Evolutionary conservation across 1,140 invertebrate species (phyloP).

Genomic region (Ridgeia piscesae): DNA sequence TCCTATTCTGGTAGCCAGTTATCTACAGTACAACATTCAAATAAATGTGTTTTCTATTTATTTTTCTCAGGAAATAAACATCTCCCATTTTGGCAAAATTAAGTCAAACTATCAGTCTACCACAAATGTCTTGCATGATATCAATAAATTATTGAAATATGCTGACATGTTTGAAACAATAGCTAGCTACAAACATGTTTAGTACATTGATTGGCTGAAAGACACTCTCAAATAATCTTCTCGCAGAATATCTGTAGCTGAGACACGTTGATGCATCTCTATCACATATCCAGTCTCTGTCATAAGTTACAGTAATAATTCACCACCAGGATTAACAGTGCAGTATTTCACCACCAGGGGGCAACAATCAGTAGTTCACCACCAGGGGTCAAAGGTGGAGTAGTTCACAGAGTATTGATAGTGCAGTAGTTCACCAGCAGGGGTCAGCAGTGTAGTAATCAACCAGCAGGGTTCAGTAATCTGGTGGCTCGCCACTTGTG

Average conservation of each 20-base stretch:
- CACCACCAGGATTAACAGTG: neutral
- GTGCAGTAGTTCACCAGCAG: neutral
- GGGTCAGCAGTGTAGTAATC: neutral
- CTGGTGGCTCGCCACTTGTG: constrained; percentile 14
- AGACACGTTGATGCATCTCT: neutral
- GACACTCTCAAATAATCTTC: neutral
- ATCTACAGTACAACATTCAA: neutral
- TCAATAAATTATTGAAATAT: neutral
- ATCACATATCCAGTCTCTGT: neutral
- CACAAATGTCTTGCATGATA: neutral
- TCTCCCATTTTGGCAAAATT: neutral
- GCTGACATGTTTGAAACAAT: neutral
- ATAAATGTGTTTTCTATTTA: neutral
- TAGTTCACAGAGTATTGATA: too few relatives aligned
- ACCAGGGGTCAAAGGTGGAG: neutral
- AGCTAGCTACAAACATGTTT: neutral
- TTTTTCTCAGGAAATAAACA: neutral
- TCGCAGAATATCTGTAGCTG: neutral
- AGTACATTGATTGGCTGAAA: neutral
- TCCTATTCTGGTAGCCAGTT: neutral
- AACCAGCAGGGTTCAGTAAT: neutral
- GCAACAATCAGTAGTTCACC: neutral
- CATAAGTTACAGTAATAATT: neutral
- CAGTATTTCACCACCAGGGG: neutral
- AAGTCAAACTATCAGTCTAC: neutral